These are phyloP conservation scores for Oostethus manadensis DNA, from an alignment of 2,113 vertebrate genomes.

Conservation along the genomic window DNA sequence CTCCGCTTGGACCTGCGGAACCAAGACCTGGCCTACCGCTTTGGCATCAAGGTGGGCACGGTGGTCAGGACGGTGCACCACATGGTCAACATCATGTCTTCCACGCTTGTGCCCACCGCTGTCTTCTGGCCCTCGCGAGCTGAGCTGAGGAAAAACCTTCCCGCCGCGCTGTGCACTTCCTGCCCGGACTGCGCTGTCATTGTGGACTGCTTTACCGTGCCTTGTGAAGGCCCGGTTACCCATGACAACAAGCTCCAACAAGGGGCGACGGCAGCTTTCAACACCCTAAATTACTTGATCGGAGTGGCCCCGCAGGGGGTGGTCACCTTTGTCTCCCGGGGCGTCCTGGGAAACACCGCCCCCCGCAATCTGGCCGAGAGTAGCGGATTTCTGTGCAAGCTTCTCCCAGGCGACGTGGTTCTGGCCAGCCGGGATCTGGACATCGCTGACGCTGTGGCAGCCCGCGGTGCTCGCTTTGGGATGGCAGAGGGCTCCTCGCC, in stretches of 20 bases:
- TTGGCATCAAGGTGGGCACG: conserved; percentile 65
- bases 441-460: conserved; percentile 59
- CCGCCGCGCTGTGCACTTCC: conserved; percentile 50
- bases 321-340: conserved; percentile 70
- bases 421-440: conserved; percentile 60
- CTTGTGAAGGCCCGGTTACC: conserved; percentile 57
- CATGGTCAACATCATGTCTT: conserved; percentile 72
- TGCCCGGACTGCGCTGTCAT: conserved; percentile 73
- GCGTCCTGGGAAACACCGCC: conserved; percentile 60
- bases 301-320: conserved; percentile 73
- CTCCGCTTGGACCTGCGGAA: conserved; percentile 71
- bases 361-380: conserved; percentile 65
- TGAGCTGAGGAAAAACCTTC: conserved; percentile 72
- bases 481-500: background rate
- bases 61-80: conserved; percentile 66
- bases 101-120: conserved; percentile 69
- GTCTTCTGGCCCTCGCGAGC: conserved; percentile 73
- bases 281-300: conserved; percentile 69
- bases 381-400: conserved; percentile 69
- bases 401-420: conserved; percentile 68
- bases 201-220: conserved; percentile 69
- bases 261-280: conserved; percentile 6
- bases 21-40: conserved; percentile 73
- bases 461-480: conserved; percentile 57
- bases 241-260: conserved; percentile 34